Evolutionary conservation across 2,113 vertebrate genomes (phyloP).

Genomic region (Macquaria ambigua): DNA sequence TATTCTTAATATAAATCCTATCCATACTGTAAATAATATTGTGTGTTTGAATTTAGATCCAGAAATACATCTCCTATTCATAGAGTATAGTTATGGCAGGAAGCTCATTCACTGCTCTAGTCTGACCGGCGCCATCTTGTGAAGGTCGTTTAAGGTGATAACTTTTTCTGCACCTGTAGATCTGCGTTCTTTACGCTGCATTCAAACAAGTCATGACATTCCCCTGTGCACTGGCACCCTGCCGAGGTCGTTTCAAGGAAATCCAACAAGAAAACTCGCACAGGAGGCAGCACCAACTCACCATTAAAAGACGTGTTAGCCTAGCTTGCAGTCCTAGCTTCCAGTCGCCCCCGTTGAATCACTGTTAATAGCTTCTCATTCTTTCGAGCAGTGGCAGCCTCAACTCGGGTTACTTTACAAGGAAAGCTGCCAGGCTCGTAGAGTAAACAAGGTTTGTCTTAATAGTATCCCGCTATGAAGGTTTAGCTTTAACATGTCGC

Average conservation of each 20-base stretch:
- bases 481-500: neutral
- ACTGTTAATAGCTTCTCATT: too few species aligned
- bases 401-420: neutral
- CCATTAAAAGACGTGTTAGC: accelerated
- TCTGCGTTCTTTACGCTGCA: accelerated
- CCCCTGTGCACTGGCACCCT: accelerated
- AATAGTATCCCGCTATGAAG: neutral
- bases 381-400: neutral
- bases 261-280: neutral
- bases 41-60: neutral
- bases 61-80: constrained; percentile 19
- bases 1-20: too few species aligned
- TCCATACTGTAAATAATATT: too few species aligned
- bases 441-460: neutral
- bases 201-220: neutral
- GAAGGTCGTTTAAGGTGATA: constrained; percentile 64
- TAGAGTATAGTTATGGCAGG: neutral
- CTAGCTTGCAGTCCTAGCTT: neutral
- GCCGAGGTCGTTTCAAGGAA: constrained; percentile 20
- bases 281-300: neutral
- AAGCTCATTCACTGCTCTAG: neutral
- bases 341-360: neutral
- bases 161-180: neutral
- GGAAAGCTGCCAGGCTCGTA: neutral
- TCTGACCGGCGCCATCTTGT: constrained; percentile 37